Conservation (phyloP, 1,140 invertebrate genomes). For the Anoplophora glabripennis region DNA sequence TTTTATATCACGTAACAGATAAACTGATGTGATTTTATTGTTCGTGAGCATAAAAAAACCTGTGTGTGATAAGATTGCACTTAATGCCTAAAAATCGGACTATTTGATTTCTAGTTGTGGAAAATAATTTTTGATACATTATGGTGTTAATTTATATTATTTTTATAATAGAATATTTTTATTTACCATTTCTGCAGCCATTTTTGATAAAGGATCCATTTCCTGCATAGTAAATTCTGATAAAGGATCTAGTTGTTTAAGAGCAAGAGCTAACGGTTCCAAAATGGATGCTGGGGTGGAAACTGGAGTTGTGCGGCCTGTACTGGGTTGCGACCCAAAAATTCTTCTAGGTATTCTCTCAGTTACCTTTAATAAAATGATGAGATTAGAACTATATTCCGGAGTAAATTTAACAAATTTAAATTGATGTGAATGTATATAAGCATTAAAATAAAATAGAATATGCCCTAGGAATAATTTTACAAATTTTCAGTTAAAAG, state of each 20-base stretch:
- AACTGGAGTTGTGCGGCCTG: conserved; percentile 52
- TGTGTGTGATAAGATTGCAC: too few relatives aligned
- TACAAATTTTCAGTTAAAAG: too few relatives aligned
- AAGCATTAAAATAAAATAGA: too few relatives aligned
- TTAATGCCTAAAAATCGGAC: too few relatives aligned
- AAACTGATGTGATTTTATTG: too few relatives aligned
- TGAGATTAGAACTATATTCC: conserved; percentile 14
- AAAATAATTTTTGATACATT: too few relatives aligned
- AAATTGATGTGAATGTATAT: too few relatives aligned
- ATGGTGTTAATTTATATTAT: too few relatives aligned
- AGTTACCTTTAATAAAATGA: conserved; percentile 47
- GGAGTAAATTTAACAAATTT: background rate
- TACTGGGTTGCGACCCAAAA: conserved; percentile 52
- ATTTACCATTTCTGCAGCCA: conserved; percentile 62
- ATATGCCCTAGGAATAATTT: too few relatives aligned
- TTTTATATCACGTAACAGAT: too few relatives aligned
- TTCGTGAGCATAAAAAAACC: too few relatives aligned
- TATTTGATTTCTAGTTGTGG: too few relatives aligned
- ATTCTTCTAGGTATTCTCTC: conserved; percentile 51
- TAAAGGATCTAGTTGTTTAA: conserved; percentile 73
- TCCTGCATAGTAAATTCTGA: conserved; percentile 64
- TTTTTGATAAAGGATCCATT: conserved; percentile 63
- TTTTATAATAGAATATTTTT: conserved; percentile 26
- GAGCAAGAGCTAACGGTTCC: conserved; percentile 59
- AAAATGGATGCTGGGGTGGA: conserved; percentile 49